Conservation (phyloP, 2,113 vertebrate species). For the Damaliscus lunatus region DNA sequence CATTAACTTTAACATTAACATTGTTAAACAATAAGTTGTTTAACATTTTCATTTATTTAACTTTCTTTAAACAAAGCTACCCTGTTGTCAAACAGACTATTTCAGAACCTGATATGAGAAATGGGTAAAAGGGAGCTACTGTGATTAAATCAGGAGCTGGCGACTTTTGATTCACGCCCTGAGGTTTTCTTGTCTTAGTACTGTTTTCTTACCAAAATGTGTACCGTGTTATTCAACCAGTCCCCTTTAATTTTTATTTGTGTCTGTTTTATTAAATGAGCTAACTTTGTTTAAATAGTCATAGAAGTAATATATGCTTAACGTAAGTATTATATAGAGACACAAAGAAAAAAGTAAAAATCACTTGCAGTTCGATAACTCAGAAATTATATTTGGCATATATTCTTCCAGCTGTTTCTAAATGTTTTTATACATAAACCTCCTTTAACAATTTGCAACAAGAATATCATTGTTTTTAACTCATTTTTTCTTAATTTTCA, state of each 20-base stretch:
- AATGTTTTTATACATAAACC: not conserved
- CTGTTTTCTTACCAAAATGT: not conserved
- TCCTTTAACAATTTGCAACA: not conserved
- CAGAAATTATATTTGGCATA: not conserved
- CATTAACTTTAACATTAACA: too few relatives aligned
- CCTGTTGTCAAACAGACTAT: not conserved
- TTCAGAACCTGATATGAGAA: not conserved
- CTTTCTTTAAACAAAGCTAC: not conserved
- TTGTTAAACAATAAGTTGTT: too few relatives aligned
- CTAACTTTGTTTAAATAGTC: not conserved
- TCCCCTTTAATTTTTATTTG: not conserved
- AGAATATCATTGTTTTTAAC: not conserved
- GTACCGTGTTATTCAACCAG: not conserved
- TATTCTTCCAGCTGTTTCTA: not conserved
- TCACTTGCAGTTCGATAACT: not conserved
- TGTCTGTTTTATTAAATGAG: not conserved
- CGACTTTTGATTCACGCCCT: not conserved
- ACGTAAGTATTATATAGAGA: not conserved
- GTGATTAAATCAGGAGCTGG: not conserved
- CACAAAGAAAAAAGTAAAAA: conserved; percentile 8
- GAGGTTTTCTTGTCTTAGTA: not conserved
- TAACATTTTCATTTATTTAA: too few relatives aligned
- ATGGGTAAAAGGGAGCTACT: not conserved
- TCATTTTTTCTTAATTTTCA: not conserved
- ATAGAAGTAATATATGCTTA: not conserved